Conservation (phyloP, 2,888 invertebrate genomes). For the Yponomeuta sedellus region DNA sequence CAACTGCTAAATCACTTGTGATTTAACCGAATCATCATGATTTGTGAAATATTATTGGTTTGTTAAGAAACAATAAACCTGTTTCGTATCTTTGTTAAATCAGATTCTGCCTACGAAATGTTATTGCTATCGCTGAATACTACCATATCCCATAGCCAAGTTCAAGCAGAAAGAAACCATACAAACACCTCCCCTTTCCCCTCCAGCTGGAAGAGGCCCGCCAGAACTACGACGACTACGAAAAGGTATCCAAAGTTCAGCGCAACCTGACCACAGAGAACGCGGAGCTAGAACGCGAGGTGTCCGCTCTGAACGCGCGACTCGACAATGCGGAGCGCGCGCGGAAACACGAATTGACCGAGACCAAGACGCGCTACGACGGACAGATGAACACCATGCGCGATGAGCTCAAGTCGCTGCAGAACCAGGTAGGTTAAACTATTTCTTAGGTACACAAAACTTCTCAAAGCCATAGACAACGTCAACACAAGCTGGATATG, state of each 20-base stretch:
- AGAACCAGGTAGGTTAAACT: conserved; percentile 77
- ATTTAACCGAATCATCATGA: no score
- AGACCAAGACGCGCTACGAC: conserved; percentile 90
- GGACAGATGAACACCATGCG: conserved; percentile 87
- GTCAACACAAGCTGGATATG: no score
- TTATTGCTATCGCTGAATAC: no score
- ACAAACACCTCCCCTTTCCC: neutral
- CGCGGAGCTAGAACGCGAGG: conserved; percentile 84
- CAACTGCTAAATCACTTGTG: no score
- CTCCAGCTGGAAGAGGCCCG: conserved; percentile 84
- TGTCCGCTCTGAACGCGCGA: conserved; percentile 81
- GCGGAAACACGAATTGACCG: conserved; percentile 86
- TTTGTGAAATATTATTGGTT: no score
- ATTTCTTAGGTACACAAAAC: neutral
- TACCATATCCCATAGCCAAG: no score
- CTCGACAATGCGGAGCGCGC: conserved; percentile 82
- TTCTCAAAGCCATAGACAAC: no score
- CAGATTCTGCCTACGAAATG: no score
- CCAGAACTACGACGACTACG: conserved; percentile 89
- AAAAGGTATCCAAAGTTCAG: conserved; percentile 89
- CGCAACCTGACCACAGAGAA: conserved; percentile 86
- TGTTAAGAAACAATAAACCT: no score
- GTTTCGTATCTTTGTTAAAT: no score
- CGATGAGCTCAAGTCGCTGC: conserved; percentile 88
- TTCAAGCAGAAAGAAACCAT: no score